These are phyloP conservation scores for Dicyrtoma fusca DNA, from an alignment of 2,888 invertebrate species.

Conservation along the genomic window DNA sequence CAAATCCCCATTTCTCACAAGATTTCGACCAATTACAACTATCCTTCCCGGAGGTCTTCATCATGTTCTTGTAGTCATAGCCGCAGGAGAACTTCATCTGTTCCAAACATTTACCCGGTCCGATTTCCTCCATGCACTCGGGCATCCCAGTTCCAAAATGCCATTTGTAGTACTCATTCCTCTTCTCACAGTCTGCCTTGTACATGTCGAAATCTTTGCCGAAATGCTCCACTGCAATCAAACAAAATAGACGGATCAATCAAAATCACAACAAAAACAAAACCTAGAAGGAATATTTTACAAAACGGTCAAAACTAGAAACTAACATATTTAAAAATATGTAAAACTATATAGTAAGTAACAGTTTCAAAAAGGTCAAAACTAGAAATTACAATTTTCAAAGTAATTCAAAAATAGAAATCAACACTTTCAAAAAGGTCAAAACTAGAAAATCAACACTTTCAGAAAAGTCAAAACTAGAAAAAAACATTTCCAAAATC, in stretches of 20 bases:
- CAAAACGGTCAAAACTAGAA: neutral
- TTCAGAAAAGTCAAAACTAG: neutral
- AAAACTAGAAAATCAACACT: neutral
- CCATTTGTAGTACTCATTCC: constrained; percentile 34
- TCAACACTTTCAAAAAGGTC: neutral
- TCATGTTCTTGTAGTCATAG: constrained; percentile 38
- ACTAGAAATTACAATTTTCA: neutral
- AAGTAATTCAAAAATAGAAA: too few species aligned
- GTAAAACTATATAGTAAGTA: too few species aligned
- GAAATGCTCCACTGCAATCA: constrained; percentile 11
- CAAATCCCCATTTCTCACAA: constrained; percentile 37
- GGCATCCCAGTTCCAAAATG: constrained; percentile 35
- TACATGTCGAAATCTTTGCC: constrained; percentile 31
- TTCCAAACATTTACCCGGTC: constrained; percentile 18
- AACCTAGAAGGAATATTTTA: neutral
- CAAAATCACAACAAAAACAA: too few species aligned
- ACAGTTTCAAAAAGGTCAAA: too few species aligned
- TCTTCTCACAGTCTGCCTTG: constrained; percentile 34
- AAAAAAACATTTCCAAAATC: neutral
- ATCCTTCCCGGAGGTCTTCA: constrained; percentile 32
- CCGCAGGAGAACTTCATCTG: constrained; percentile 40
- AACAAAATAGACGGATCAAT: too few species aligned
- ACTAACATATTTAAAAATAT: too few species aligned
- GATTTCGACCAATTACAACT: constrained; percentile 27
- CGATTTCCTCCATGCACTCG: constrained; percentile 29